A percentile compares a stretch with the other conserved stretches of the same genome.
Evolutionary conservation across 2,113 vertebrate species (phyloP).

Genomic region (Perca flavescens): DNA sequence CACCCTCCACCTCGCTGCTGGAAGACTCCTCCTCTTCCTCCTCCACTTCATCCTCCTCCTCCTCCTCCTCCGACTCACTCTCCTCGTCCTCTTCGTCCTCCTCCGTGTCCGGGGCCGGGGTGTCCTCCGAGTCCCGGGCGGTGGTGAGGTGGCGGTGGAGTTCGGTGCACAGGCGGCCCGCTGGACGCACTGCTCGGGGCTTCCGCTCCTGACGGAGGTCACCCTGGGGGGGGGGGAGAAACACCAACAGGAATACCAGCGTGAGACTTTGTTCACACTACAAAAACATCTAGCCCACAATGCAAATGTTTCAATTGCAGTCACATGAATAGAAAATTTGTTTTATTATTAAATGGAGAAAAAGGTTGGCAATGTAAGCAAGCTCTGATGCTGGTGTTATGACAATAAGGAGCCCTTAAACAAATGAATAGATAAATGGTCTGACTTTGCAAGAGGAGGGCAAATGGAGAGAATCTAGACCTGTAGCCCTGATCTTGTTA

Average conservation of each 20-base stretch:
- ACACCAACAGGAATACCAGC: background rate
- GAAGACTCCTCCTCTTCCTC: slow-evolving; percentile 85
- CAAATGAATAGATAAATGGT: background rate
- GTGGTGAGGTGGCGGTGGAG: slow-evolving; percentile 96
- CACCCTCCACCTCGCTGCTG: slow-evolving; percentile 79
- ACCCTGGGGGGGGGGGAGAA: slow-evolving; percentile 76
- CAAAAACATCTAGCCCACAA: background rate
- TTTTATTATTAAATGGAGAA: background rate
- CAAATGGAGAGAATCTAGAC: no score
- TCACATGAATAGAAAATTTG: background rate
- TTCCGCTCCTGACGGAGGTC: slow-evolving; percentile 87
- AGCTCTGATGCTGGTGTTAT: background rate
- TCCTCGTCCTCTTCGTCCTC: slow-evolving; percentile 79
- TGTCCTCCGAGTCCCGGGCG: slow-evolving; percentile 72
- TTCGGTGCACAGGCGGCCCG: slow-evolving; percentile 91
- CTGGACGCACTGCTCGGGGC: slow-evolving; percentile 77
- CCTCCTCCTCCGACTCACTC: slow-evolving; percentile 83
- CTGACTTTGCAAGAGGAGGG: no score
- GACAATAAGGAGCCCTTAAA: background rate
- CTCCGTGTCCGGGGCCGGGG: slow-evolving; percentile 72
- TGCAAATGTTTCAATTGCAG: background rate
- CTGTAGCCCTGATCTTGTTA: background rate
- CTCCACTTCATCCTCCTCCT: slow-evolving; percentile 67
- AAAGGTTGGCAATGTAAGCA: no score
- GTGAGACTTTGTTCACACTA: background rate